Evolutionary conservation across 2,888 invertebrate species (phyloP).

Genomic region (Sesia bembeciformis): DNA sequence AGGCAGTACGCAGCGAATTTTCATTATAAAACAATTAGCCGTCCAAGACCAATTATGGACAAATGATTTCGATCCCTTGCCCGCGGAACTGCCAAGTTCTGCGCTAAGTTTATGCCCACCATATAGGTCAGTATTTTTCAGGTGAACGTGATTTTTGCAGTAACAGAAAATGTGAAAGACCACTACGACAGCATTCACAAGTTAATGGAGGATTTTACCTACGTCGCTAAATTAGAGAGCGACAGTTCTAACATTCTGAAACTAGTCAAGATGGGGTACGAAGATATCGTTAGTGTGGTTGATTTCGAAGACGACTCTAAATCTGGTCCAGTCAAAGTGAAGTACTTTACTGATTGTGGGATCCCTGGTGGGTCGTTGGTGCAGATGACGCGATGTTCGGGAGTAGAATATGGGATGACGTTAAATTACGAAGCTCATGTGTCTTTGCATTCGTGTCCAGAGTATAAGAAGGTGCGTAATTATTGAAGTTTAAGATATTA

Average conservation of each 20-base stretch:
- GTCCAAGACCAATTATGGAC: too few species aligned
- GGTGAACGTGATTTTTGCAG: constrained; percentile 91
- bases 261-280: constrained; percentile 86
- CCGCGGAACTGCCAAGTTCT: too few species aligned
- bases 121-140: constrained; percentile 27
- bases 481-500: neutral
- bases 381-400: constrained; percentile 74
- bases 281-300: constrained; percentile 80
- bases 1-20: too few species aligned
- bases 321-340: constrained; percentile 76
- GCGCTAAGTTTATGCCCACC: too few species aligned
- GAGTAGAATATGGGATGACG: constrained; percentile 75
- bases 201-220: constrained; percentile 81
- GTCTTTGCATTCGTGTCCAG: constrained; percentile 72
- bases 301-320: constrained; percentile 75
- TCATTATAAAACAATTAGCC: too few species aligned
- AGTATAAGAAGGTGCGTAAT: constrained; percentile 53
- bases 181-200: constrained; percentile 81
- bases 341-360: constrained; percentile 83
- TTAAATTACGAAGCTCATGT: constrained; percentile 78
- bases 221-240: constrained; percentile 83
- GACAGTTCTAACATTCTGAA: constrained; percentile 92
- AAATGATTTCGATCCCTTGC: too few species aligned
- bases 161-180: constrained; percentile 78
- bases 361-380: constrained; percentile 54